Conservation (phyloP, 1,140 invertebrate genomes). For the Drosophila teissieri region DNA sequence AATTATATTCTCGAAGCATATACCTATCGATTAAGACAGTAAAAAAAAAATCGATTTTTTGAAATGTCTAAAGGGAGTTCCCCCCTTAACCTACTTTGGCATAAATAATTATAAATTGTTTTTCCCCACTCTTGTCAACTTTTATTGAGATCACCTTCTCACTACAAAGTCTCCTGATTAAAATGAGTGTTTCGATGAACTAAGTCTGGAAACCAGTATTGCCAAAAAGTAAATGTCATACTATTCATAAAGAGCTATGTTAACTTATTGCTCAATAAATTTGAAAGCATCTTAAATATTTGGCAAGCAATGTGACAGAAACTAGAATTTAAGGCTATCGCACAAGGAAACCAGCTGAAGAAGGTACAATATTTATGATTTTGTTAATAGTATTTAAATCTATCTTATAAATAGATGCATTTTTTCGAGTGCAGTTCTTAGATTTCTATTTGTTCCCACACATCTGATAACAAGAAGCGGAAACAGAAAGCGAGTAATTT, state of each 20-base stretch:
- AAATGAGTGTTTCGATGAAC: background rate
- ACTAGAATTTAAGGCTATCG: background rate
- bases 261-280: background rate
- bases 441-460: constrained; percentile 26
- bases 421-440: constrained; percentile 1
- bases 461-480: constrained; percentile 58
- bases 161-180: background rate
- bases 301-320: background rate
- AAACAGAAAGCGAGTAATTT: constrained; percentile 66
- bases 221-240: constrained; percentile 13
- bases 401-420: background rate
- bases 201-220: constrained; percentile 9
- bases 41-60: too few species aligned
- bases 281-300: background rate
- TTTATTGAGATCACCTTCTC: background rate
- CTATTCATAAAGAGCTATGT: background rate
- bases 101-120: background rate
- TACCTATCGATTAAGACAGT: too few species aligned
- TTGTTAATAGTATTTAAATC: too few species aligned
- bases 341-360: too few species aligned
- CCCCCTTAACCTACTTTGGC: constrained; percentile 2
- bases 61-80: too few species aligned
- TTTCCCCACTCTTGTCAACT: background rate
- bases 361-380: too few species aligned
- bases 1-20: too few species aligned